phyloP scores from a whole-genome alignment of 2,888 invertebrate genomes.

The Euplexia lucipara region DNA sequence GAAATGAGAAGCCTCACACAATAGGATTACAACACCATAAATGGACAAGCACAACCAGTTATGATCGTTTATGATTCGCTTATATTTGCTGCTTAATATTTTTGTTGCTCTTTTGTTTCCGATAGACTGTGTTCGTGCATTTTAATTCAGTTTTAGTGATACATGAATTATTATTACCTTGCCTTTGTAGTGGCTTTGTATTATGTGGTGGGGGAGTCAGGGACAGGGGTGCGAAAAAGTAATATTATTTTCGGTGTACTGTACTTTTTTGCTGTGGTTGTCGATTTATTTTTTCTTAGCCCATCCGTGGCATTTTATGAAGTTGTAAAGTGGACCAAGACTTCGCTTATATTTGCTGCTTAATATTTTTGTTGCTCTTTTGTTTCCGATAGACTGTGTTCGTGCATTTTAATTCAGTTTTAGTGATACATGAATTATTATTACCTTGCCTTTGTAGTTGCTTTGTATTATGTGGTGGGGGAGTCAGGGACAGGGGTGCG shows the following conservation, averaged over 20 bases:
- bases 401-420: slow-evolving; percentile 88
- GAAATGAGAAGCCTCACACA: slow-evolving; percentile 74
- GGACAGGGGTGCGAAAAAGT: slow-evolving; percentile 13
- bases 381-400: slow-evolving; percentile 85
- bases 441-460: slow-evolving; percentile 29
- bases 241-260: background rate
- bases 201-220: slow-evolving; percentile 12
- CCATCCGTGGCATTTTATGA: too few relatives aligned
- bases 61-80: slow-evolving; percentile 82
- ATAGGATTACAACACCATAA: slow-evolving; percentile 89
- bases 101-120: slow-evolving; percentile 86
- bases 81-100: slow-evolving; percentile 76
- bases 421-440: slow-evolving; percentile 67
- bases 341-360: slow-evolving; percentile 71
- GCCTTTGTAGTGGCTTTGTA: slow-evolving; percentile 24
- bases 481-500: slow-evolving; percentile 14
- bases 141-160: slow-evolving; percentile 85
- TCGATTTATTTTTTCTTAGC: background rate
- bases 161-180: slow-evolving; percentile 44
- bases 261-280: background rate
- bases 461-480: slow-evolving; percentile 11
- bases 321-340: too few relatives aligned
- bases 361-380: slow-evolving; percentile 85
- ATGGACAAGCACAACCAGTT: slow-evolving; percentile 87
- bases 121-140: slow-evolving; percentile 86